Conservation (phyloP, 2,797 vertebrate species). For the Sebastiscus tertius region DNA sequence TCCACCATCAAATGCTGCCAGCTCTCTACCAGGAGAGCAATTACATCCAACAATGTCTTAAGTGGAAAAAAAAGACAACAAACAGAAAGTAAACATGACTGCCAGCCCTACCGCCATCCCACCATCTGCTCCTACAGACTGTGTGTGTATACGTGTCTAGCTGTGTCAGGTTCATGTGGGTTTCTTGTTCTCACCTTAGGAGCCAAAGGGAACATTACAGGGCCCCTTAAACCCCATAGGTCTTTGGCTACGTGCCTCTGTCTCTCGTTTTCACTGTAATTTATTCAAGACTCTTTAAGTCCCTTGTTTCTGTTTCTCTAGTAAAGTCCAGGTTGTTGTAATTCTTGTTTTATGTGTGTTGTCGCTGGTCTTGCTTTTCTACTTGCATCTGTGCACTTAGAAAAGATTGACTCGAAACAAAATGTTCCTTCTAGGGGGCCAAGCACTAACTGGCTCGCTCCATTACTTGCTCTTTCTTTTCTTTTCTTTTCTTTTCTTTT, state of each 20-base stretch:
- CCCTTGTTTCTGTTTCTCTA: slow-evolving; percentile 11
- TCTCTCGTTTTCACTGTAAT: slow-evolving; percentile 10
- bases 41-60: slow-evolving; percentile 15
- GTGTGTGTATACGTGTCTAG: neutral
- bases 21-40: slow-evolving; percentile 13
- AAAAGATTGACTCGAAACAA: slow-evolving; percentile 1
- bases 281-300: slow-evolving; percentile 23
- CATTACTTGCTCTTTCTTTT: neutral
- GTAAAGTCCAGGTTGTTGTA: slow-evolving; percentile 13
- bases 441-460: neutral
- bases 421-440: neutral
- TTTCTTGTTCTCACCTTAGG: slow-evolving; percentile 55
- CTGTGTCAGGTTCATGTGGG: slow-evolving; percentile 12
- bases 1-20: neutral
- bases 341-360: slow-evolving; percentile 32
- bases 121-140: slow-evolving; percentile 3
- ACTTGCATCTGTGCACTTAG: neutral
- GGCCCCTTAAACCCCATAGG: slow-evolving; percentile 13
- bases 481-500: neutral
- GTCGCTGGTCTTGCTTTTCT: slow-evolving; percentile 14
- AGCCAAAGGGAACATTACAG: slow-evolving; percentile 27
- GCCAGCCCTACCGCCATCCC: slow-evolving; percentile 5
- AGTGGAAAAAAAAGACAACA: neutral
- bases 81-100: slow-evolving; percentile 23
- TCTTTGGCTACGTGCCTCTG: slow-evolving; percentile 24